These are phyloP conservation scores for Melanocharis versteri DNA, from an alignment of 2,113 vertebrate genomes.

Conservation along the genomic window DNA sequence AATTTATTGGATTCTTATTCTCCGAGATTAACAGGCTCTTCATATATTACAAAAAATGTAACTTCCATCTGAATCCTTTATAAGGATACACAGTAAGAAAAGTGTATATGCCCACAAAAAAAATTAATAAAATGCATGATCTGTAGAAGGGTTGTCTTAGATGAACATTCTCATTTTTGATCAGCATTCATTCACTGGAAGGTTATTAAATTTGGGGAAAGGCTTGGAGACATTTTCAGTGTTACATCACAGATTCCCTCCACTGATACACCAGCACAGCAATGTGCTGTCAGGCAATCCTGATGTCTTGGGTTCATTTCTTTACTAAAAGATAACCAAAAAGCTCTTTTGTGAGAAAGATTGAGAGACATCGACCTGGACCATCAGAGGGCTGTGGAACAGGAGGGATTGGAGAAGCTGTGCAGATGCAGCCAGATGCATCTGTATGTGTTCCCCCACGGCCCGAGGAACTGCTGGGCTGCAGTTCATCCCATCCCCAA, in stretches of 20 bases:
- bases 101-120: not conserved
- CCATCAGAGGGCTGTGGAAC: not conserved
- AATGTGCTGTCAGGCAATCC: conserved; percentile 37
- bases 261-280: not conserved
- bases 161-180: not conserved
- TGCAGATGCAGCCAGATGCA: not conserved
- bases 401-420: not conserved
- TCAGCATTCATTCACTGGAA: not conserved
- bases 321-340: not conserved
- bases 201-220: conserved; percentile 38
- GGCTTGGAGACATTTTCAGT: conserved; percentile 53
- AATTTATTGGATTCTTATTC: not conserved
- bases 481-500: not conserved
- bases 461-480: not conserved
- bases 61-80: not conserved
- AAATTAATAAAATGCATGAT: not conserved
- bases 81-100: not conserved
- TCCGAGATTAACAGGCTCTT: not conserved
- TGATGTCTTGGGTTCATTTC: conserved; percentile 59
- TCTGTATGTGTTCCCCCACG: accelerated
- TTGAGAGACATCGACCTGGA: not conserved
- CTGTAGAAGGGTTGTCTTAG: not conserved
- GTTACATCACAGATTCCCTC: conserved; percentile 45
- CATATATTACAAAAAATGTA: not conserved
- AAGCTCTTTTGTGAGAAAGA: not conserved